phyloP scores from a whole-genome alignment of 2,797 vertebrate genomes.

The Acanthopagrus latus region DNA sequence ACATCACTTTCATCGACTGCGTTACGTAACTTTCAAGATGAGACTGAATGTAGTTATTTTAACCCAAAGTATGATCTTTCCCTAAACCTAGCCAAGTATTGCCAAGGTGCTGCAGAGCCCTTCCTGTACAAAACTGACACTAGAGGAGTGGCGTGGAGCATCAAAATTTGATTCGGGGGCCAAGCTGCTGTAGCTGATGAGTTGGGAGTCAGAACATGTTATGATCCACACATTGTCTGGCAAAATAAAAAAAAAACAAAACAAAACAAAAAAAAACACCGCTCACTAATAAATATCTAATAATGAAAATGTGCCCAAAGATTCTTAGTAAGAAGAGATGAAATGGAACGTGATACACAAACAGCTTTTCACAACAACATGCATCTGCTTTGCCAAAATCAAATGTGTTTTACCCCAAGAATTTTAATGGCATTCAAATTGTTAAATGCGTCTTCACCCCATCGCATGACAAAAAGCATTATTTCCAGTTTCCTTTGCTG shows the following conservation, averaged over 20 bases:
- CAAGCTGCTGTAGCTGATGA: too few relatives aligned
- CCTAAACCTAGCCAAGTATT: too few relatives aligned
- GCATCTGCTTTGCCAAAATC: constrained; percentile 34
- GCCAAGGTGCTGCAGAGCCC: too few relatives aligned
- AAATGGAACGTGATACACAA: constrained; percentile 34
- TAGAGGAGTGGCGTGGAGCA: too few relatives aligned
- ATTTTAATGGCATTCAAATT: constrained; percentile 58
- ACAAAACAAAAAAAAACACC: constrained; percentile 39
- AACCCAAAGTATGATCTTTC: too few relatives aligned
- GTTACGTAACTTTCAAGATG: too few relatives aligned
- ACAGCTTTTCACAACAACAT: constrained; percentile 31
- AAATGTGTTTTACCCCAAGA: constrained; percentile 33
- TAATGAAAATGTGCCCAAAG: constrained; percentile 19
- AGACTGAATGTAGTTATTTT: too few relatives aligned
- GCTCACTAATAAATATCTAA: constrained; percentile 33
- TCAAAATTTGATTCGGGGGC: too few relatives aligned
- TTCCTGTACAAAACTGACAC: too few relatives aligned
- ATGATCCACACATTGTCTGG: too few relatives aligned
- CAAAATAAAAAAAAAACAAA: constrained; percentile 35
- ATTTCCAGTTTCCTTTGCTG: constrained; percentile 48
- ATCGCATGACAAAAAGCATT: constrained; percentile 55
- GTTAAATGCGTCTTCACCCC: constrained; percentile 38
- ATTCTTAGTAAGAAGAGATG: constrained; percentile 25
- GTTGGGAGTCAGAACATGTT: too few relatives aligned
- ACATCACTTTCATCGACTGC: too few relatives aligned